Conservation (phyloP, 1,140 invertebrate genomes). For the Hesperophylax magnus region DNA sequence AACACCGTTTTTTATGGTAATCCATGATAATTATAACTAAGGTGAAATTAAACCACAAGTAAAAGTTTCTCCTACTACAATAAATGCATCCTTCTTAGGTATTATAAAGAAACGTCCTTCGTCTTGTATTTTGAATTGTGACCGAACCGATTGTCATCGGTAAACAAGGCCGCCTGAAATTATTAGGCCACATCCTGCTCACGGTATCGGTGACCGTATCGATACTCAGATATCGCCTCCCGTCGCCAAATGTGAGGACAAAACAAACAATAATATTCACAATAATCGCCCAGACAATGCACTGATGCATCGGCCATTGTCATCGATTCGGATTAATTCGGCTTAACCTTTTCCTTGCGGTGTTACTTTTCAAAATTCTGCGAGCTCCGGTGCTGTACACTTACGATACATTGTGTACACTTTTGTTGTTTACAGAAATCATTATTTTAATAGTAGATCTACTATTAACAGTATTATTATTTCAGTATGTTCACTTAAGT, state of each 20-base stretch:
- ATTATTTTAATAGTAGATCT: too few species aligned
- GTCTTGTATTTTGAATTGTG: constrained; percentile 24
- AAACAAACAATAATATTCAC: constrained; percentile 40
- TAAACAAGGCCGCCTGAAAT: constrained; percentile 16
- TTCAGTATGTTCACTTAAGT: too few species aligned
- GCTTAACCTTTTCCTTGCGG: not conserved
- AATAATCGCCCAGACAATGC: constrained; percentile 36
- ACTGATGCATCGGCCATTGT: constrained; percentile 44
- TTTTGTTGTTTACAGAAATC: too few species aligned
- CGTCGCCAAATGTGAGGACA: constrained; percentile 38
- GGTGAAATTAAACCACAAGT: too few species aligned
- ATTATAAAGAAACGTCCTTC: constrained; percentile 27
- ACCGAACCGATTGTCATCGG: constrained; percentile 5
- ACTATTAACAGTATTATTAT: too few species aligned
- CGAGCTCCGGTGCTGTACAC: too few species aligned
- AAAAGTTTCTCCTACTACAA: too few species aligned
- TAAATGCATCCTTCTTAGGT: too few species aligned
- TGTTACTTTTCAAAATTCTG: too few species aligned
- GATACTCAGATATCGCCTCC: constrained; percentile 25
- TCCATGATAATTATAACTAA: too few species aligned
- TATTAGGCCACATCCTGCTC: constrained; percentile 45
- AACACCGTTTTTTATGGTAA: too few species aligned
- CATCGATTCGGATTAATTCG: constrained; percentile 38
- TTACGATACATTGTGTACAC: too few species aligned
- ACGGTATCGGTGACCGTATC: constrained; percentile 11